These are phyloP conservation scores for Phyllotreta cruciferae DNA, from an alignment of 2,888 invertebrate species.

Conservation along the genomic window DNA sequence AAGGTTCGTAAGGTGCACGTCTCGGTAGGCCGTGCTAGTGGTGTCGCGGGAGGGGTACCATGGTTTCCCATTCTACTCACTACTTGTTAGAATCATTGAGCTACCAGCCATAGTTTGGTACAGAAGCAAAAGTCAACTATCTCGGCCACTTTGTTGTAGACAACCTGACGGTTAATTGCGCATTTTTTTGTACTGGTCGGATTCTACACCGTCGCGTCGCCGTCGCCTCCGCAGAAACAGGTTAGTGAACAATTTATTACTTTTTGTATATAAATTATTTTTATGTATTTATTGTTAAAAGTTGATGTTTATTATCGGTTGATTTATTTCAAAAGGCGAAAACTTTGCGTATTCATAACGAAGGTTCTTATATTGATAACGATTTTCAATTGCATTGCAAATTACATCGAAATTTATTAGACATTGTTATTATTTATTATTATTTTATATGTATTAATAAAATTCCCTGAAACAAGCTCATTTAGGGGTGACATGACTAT, in stretches of 20 bases:
- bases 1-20: conserved; percentile 50
- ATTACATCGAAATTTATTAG: too few species aligned
- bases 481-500: too few species aligned
- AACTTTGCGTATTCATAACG: too few species aligned
- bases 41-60: conserved; percentile 51
- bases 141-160: conserved; percentile 34
- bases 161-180: conserved; percentile 26
- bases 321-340: too few species aligned
- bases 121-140: conserved; percentile 57
- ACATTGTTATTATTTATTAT: too few species aligned
- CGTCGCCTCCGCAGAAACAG: conserved; percentile 18
- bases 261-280: conserved; percentile 10
- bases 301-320: too few species aligned
- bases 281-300: neutral
- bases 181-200: conserved; percentile 15
- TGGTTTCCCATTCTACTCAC: conserved; percentile 58
- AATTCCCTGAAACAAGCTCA: too few species aligned
- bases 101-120: conserved; percentile 61
- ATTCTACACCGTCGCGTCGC: conserved; percentile 5
- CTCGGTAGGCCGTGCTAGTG: conserved; percentile 53
- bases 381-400: too few species aligned
- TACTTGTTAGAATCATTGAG: conserved; percentile 60
- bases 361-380: too few species aligned
- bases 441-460: too few species aligned
- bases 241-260: conserved; percentile 29